These are phyloP conservation scores for Agraylea sexmaculata DNA, from an alignment of 1,140 invertebrate species.

Conservation along the genomic window DNA sequence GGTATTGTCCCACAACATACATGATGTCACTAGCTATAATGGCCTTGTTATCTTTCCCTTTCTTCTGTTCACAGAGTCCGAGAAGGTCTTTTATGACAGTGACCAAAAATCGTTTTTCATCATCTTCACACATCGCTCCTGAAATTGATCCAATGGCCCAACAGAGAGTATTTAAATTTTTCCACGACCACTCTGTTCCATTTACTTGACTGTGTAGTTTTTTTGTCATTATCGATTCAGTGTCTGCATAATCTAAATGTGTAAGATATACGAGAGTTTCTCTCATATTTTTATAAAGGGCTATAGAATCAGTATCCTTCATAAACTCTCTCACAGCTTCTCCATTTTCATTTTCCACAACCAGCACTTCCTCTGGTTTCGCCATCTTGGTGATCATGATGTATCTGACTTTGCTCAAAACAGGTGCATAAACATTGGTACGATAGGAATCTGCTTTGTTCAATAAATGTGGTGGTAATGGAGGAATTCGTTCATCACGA, in stretches of 20 bases:
- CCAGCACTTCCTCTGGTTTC: slow-evolving; percentile 99
- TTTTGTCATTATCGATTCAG: slow-evolving; percentile 97
- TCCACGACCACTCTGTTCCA: slow-evolving; percentile 99
- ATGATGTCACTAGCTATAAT: slow-evolving; percentile 99
- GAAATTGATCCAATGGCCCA: slow-evolving; percentile 99
- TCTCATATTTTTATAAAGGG: slow-evolving; percentile 99
- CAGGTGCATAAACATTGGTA: slow-evolving; percentile 62
- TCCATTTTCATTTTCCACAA: slow-evolving; percentile 99
- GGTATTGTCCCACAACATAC: slow-evolving; percentile 99
- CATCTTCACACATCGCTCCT: slow-evolving; percentile 96
- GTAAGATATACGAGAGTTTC: slow-evolving; percentile 98
- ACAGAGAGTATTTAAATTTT: slow-evolving; percentile 97
- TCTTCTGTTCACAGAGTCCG: slow-evolving; percentile 97
- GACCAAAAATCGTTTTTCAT: slow-evolving; percentile 98
- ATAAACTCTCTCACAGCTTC: slow-evolving; percentile 99
- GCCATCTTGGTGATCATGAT: slow-evolving; percentile 99
- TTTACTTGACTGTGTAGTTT: slow-evolving; percentile 99
- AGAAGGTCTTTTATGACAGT: slow-evolving; percentile 98
- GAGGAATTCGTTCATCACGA: slow-evolving; percentile 51
- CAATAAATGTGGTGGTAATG: slow-evolving; percentile 31
- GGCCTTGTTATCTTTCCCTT: slow-evolving; percentile 99
- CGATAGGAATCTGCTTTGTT: slow-evolving; percentile 35
- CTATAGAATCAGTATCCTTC: slow-evolving; percentile 99
- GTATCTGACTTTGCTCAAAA: slow-evolving; percentile 84
- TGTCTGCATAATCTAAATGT: slow-evolving; percentile 96